These are phyloP conservation scores for Fragum whitleyi DNA, from an alignment of 2,888 invertebrate species.

Conservation along the genomic window DNA sequence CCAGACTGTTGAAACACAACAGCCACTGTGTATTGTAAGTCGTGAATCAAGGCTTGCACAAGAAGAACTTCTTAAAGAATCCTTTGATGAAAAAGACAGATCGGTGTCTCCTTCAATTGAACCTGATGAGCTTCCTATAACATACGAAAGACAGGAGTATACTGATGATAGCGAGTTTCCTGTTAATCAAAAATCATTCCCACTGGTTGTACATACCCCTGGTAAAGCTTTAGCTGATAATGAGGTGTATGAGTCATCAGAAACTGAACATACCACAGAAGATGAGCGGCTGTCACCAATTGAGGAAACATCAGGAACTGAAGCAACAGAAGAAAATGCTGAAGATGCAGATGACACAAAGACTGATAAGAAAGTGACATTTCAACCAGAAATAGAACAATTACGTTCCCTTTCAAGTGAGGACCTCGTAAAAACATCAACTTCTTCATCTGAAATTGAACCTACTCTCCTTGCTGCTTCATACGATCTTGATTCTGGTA, in stretches of 20 bases:
- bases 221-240: conserved; percentile 77
- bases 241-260: conserved; percentile 80
- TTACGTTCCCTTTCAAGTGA: conserved; percentile 77
- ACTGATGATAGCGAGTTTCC: conserved; percentile 52
- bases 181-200: conserved; percentile 66
- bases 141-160: conserved; percentile 73
- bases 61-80: conserved; percentile 78
- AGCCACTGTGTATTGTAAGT: conserved; percentile 74
- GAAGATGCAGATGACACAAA: conserved; percentile 68
- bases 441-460: conserved; percentile 92
- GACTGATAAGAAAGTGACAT: conserved; percentile 77
- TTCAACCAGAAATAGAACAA: conserved; percentile 76
- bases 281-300: conserved; percentile 80
- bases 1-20: conserved; percentile 48
- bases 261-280: conserved; percentile 80
- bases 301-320: conserved; percentile 75
- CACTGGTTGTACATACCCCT: conserved; percentile 73
- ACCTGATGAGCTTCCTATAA: conserved; percentile 76
- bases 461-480: conserved; percentile 95
- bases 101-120: conserved; percentile 82
- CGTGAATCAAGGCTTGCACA: conserved; percentile 78
- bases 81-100: conserved; percentile 78
- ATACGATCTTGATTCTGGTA: conserved; percentile 88
- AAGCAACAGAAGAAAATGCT: conserved; percentile 69
- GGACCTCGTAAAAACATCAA: conserved; percentile 82